Conservation (phyloP, 1,140 invertebrate genomes). For the Aradophagus sp. region DNA sequence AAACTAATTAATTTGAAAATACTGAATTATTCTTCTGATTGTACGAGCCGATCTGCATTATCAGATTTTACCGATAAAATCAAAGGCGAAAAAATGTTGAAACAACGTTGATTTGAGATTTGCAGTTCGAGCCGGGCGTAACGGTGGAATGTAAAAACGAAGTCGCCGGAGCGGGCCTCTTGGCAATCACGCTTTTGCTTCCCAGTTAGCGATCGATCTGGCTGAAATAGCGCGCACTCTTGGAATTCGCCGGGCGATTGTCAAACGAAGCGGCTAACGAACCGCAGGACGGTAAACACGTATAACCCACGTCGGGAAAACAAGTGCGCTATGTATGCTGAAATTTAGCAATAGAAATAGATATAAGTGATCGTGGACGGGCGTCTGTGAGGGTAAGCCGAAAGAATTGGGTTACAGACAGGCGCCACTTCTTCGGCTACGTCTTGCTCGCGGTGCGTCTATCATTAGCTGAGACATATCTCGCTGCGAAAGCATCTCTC, state of each 20-base stretch:
- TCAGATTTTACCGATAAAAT: too few species aligned
- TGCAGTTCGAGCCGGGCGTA: too few species aligned
- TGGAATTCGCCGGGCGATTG: slow-evolving; percentile 39
- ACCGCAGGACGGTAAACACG: slow-evolving; percentile 46
- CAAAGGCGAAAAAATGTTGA: too few species aligned
- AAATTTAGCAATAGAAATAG: slow-evolving; percentile 27
- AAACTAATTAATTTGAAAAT: too few species aligned
- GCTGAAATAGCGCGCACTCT: slow-evolving; percentile 32
- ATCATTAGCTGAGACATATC: too few species aligned
- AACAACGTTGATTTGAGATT: too few species aligned
- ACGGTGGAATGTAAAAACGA: slow-evolving; percentile 30
- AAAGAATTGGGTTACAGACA: slow-evolving; percentile 39
- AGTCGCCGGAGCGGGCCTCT: slow-evolving; percentile 17
- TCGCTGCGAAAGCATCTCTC: too few species aligned
- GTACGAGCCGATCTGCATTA: too few species aligned
- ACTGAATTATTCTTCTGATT: too few species aligned
- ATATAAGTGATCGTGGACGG: slow-evolving; percentile 15
- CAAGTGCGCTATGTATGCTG: slow-evolving; percentile 19
- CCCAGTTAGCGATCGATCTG: slow-evolving; percentile 47
- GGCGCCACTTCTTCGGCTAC: slow-evolving; percentile 32
- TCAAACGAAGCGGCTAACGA: slow-evolving; percentile 51
- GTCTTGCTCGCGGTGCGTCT: too few species aligned
- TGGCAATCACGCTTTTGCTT: slow-evolving; percentile 40
- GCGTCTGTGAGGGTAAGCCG: slow-evolving; percentile 9
- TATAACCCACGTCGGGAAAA: slow-evolving; percentile 29